Evolutionary conservation across 2,113 vertebrate genomes (phyloP).

Genomic region (Dicaeum eximium): DNA sequence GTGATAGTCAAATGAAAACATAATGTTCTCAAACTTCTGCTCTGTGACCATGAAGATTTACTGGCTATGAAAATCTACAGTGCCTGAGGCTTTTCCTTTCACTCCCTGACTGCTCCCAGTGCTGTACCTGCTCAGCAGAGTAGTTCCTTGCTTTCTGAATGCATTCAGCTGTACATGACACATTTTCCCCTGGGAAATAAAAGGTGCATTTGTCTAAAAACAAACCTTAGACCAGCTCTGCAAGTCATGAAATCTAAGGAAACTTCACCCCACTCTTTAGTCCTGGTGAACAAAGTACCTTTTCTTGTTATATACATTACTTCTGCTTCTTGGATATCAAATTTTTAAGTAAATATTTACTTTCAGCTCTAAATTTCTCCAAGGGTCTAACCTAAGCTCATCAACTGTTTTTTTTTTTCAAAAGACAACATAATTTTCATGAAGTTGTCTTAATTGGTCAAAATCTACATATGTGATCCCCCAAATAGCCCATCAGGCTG

Average conservation of each 20-base stretch:
- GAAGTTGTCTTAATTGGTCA: not conserved
- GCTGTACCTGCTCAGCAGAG: not conserved
- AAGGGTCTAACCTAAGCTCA: not conserved
- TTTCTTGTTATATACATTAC: not conserved
- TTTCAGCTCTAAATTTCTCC: not conserved
- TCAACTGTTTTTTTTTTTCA: not conserved
- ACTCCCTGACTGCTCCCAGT: not conserved
- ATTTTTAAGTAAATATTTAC: not conserved
- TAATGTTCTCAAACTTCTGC: not conserved
- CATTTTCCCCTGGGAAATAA: not conserved
- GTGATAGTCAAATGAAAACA: not conserved
- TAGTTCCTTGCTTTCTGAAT: not conserved
- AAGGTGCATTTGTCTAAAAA: not conserved
- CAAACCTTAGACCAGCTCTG: not conserved
- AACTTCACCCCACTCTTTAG: not conserved
- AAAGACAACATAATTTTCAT: not conserved
- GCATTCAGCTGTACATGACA: not conserved
- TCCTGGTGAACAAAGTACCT: not conserved
- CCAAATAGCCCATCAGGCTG: not conserved
- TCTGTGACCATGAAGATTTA: not conserved
- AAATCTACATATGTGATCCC: not conserved
- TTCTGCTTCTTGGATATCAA: not conserved
- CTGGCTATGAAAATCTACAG: not conserved
- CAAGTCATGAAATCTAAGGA: not conserved
- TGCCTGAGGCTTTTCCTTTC: not conserved